A percentile compares a stretch with the other conserved stretches of the same genome.
phyloP scores from a whole-genome alignment of 2,797 vertebrate genomes.

The Aeoliscus strigatus region DNA sequence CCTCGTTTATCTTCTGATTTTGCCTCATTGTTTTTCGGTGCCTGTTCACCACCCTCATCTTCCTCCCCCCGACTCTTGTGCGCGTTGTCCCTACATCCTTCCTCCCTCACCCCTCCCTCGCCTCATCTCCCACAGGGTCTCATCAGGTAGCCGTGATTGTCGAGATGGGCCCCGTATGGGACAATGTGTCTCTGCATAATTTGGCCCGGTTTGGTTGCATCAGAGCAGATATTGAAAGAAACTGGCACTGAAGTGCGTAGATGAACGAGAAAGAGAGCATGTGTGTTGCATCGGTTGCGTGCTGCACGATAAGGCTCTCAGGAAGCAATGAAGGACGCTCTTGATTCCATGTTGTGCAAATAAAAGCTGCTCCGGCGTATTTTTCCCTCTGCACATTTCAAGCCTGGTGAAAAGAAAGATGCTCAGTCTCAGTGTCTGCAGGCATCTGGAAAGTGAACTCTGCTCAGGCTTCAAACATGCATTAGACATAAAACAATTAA shows the following conservation, averaged over 20 bases:
- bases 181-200: slow-evolving; percentile 50
- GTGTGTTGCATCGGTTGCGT: slow-evolving; percentile 22
- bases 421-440: too few relatives aligned
- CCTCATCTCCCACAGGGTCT: slow-evolving; percentile 53
- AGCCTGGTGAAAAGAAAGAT: too few relatives aligned
- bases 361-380: slow-evolving; percentile 53
- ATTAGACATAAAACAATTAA: too few relatives aligned
- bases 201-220: slow-evolving; percentile 46
- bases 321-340: slow-evolving; percentile 49
- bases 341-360: slow-evolving; percentile 44
- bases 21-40: slow-evolving; percentile 72
- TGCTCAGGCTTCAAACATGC: too few relatives aligned
- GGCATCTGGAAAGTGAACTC: too few relatives aligned
- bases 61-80: slow-evolving; percentile 12
- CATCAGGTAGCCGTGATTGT: slow-evolving; percentile 67
- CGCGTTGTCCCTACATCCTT: background rate
- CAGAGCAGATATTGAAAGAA: slow-evolving; percentile 40
- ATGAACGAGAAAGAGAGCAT: slow-evolving; percentile 25
- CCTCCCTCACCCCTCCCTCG: slow-evolving; percentile 20
- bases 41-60: slow-evolving; percentile 50
- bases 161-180: slow-evolving; percentile 51
- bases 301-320: slow-evolving; percentile 35
- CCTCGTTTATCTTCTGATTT: slow-evolving; percentile 80
- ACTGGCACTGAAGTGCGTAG: background rate
- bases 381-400: too few relatives aligned